Percentiles rank a stretch among this genome's conserved stretches.
Conservation (phyloP, 2,797 vertebrate genomes). For the Malurus splendens region DNA sequence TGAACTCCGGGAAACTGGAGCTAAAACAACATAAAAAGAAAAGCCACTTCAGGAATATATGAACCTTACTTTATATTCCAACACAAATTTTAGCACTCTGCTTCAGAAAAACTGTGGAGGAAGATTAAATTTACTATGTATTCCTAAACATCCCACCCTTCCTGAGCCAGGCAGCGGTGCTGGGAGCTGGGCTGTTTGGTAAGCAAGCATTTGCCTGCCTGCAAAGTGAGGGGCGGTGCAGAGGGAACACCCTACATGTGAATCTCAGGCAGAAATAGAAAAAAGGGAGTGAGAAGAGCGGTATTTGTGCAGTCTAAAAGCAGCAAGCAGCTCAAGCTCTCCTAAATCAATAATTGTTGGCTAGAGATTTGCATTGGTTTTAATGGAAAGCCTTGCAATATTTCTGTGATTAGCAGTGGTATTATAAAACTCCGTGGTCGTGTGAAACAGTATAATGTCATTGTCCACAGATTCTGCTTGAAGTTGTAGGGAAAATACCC, state of each 20-base stretch:
- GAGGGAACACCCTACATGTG: neutral
- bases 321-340: neutral
- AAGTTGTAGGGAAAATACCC: conserved; percentile 22
- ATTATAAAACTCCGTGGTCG: neutral
- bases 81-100: neutral
- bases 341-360: neutral
- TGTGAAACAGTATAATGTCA: neutral
- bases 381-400: neutral
- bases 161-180: neutral
- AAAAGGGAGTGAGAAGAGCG: neutral
- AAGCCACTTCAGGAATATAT: neutral
- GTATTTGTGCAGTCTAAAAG: neutral
- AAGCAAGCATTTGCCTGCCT: neutral
- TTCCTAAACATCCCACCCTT: neutral
- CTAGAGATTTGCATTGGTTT: neutral
- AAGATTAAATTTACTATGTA: conserved; percentile 32
- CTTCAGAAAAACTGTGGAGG: neutral
- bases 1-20: neutral
- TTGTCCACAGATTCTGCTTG: neutral
- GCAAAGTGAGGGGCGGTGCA: neutral
- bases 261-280: neutral
- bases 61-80: conserved; percentile 7
- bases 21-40: neutral
- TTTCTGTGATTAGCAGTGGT: neutral
- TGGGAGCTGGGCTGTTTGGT: neutral